Evolutionary conservation across 2,888 invertebrate genomes (phyloP).

Genomic region (Nymphalis polychloros): DNA sequence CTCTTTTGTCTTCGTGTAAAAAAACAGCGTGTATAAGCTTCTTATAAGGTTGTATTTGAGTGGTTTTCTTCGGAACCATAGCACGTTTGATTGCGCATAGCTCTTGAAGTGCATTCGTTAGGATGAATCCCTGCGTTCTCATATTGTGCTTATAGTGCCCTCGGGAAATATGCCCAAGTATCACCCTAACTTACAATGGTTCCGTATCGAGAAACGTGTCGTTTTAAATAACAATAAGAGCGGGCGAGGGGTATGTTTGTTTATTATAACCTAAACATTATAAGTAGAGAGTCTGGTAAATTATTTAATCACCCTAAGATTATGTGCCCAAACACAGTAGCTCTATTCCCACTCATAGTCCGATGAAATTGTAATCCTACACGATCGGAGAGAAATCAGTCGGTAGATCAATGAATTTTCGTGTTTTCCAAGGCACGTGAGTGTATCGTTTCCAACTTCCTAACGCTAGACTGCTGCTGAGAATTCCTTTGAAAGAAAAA

Average conservation of each 20-base stretch:
- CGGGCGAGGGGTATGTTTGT: slow-evolving; percentile 6
- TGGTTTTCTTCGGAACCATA: slow-evolving; percentile 22
- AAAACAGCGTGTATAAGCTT: background rate
- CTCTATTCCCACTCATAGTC: no score
- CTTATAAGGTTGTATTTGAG: slow-evolving; percentile 6
- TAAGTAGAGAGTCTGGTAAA: background rate
- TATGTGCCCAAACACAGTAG: no score
- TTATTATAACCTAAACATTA: slow-evolving; percentile 2
- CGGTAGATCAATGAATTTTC: no score
- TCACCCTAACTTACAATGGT: slow-evolving; percentile 33
- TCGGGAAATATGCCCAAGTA: slow-evolving; percentile 56
- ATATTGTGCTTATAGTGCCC: slow-evolving; percentile 54
- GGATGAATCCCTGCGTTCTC: slow-evolving; percentile 32
- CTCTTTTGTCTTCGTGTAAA: no score
- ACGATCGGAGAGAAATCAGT: no score
- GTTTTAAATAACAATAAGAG: slow-evolving; percentile 17
- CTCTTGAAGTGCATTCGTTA: slow-evolving; percentile 43
- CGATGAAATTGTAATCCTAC: no score
- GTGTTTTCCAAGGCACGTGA: no score
- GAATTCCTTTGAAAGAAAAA: no score
- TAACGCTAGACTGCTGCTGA: no score
- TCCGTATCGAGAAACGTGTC: slow-evolving; percentile 24
- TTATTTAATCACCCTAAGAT: no score
- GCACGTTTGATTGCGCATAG: slow-evolving; percentile 30
- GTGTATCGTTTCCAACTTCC: no score